Evolutionary conservation across 2,113 vertebrate species (phyloP), one percentile per base, ranked within the genome.

Genomic region (Microtus ochrogaster): DNA sequence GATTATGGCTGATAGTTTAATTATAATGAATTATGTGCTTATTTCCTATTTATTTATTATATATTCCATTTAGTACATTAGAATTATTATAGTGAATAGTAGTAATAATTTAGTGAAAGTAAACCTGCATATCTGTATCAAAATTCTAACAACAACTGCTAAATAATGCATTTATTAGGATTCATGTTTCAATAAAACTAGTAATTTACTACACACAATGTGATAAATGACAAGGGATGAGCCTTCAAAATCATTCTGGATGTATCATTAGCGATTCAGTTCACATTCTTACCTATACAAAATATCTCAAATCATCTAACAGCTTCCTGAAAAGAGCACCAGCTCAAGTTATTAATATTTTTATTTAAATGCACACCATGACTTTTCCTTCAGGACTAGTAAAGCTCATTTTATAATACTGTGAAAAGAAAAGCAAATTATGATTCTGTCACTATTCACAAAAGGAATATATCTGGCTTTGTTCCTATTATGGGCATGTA

Each of bases 321-420:
- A 97, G 85, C 36, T 86, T 97, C 96, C 78, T 91, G 97, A 98
- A 98, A 96, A 90, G 79, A 97, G 41, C 61, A 24, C 6, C 70
- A 92, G 61, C 58, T 98, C 58, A 84, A 96, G 93, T 95, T 98
- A 98, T 98, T 98, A 98, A 98, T 98, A 97, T 96, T 93, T 98
- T 97, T 96, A 98, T 98, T 98, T 98, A 97, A 98, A 98, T 98
- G 94, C 89, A 98, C 92, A 97, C 97, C 93, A 97, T 97, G 58
- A 97, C 87, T 97, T 98, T 94, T 92, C 97, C 96, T 94, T 91
- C 33, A 93, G 95, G 95, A 98, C 44, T 94, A 77, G 88, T 94
- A 98, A 97, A 94, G 91, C 92, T 95, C 85, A 92, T 92, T 96
- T 52, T 68, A 94, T 0, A 96, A 88, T 95, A 44, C 52, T 96